phyloP scores from a whole-genome alignment of 2,888 invertebrate species.

The Oligia fasciuncula region DNA sequence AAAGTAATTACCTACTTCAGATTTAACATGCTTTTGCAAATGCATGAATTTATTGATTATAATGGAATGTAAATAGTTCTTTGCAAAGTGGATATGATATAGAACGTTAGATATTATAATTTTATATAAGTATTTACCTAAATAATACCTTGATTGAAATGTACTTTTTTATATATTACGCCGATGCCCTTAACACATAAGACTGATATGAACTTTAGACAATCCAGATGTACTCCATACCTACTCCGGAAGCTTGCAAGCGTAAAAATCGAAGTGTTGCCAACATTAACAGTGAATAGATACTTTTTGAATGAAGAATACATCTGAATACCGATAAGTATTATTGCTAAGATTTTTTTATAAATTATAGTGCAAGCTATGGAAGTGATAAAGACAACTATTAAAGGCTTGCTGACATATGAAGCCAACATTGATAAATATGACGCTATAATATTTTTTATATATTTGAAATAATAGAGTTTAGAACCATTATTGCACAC shows the following conservation, averaged over 20 bases:
- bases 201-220: constrained; percentile 75
- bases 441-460: constrained; percentile 42
- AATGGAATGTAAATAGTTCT: constrained; percentile 28
- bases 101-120: constrained; percentile 23
- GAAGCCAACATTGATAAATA: constrained; percentile 53
- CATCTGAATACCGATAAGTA: constrained; percentile 65
- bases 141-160: constrained; percentile 50
- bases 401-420: constrained; percentile 64
- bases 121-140: constrained; percentile 40
- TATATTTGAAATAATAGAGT: constrained; percentile 49
- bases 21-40: constrained; percentile 8
- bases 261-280: constrained; percentile 52
- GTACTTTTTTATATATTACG: constrained; percentile 36
- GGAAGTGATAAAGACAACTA: constrained; percentile 80
- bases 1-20: not conserved
- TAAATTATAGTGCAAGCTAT: constrained; percentile 86
- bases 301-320: constrained; percentile 66
- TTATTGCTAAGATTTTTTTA: constrained; percentile 81
- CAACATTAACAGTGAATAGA: constrained; percentile 52
- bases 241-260: constrained; percentile 47
- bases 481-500: constrained; percentile 61
- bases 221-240: constrained; percentile 67
- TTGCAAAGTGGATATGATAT: constrained; percentile 14
- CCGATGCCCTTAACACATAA: constrained; percentile 65
- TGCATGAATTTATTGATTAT: not conserved